Percentiles rank a stretch among this genome's conserved stretches.
These are phyloP conservation scores for Drosophila kanapiae DNA, from an alignment of 1,140 invertebrate genomes.

Conservation along the genomic window DNA sequence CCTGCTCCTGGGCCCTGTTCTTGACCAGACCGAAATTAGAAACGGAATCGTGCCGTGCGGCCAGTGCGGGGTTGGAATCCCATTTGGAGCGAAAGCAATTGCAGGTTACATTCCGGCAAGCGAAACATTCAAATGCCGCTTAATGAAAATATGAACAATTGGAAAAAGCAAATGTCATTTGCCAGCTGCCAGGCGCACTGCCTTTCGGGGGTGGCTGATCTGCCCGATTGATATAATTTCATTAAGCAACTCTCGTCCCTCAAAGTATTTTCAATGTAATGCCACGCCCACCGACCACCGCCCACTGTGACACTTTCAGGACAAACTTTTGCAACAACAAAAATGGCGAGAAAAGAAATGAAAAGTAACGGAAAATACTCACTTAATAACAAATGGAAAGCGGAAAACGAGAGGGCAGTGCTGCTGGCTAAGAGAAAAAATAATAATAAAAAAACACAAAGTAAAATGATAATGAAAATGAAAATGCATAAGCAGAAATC, in stretches of 20 bases:
- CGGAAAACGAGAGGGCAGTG: slow-evolving; percentile 40
- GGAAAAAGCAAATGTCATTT: slow-evolving; percentile 75
- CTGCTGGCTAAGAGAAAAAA: slow-evolving; percentile 20
- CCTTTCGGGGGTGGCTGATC: slow-evolving; percentile 46
- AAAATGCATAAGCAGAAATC: slow-evolving; percentile 72
- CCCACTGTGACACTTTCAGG: slow-evolving; percentile 25
- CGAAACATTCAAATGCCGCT: slow-evolving; percentile 61
- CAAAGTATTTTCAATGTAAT: slow-evolving; percentile 35
- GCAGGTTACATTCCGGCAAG: slow-evolving; percentile 33
- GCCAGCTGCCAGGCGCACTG: slow-evolving; percentile 63
- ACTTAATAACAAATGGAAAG: slow-evolving; percentile 71
- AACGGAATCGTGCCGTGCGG: slow-evolving; percentile 37
- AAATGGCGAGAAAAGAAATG: slow-evolving; percentile 22
- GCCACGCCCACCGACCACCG: slow-evolving; percentile 45
- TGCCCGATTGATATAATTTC: slow-evolving; percentile 79
- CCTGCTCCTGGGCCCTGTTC: slow-evolving; percentile 62
- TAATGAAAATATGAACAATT: slow-evolving; percentile 77
- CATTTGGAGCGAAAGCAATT: slow-evolving; percentile 43
- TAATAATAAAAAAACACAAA: background rate
- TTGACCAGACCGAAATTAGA: slow-evolving; percentile 65
- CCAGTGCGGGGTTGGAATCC: background rate
- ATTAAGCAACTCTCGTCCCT: slow-evolving; percentile 53
- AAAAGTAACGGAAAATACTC: slow-evolving; percentile 53
- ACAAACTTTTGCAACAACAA: slow-evolving; percentile 22
- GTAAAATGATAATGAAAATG: slow-evolving; percentile 78